Conservation (phyloP, 2,888 invertebrate species). For the Alentia gelatinosa region DNA sequence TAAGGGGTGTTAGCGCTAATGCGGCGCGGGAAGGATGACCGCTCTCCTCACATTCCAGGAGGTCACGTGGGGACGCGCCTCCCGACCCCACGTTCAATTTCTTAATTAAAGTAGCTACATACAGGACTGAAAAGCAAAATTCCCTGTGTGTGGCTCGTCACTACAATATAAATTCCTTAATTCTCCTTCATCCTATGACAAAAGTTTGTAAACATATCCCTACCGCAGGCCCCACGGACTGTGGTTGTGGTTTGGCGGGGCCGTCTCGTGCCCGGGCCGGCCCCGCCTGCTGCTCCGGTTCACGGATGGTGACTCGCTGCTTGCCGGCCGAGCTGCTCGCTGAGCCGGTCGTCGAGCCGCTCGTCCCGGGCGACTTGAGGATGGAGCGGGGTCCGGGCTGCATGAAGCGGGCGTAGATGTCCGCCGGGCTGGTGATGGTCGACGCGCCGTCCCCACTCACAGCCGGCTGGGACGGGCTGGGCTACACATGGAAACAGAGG, state of each 20-base stretch:
- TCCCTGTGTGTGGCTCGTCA: no score
- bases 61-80: no score
- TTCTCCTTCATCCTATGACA: no score
- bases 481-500: background rate
- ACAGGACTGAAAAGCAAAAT: no score
- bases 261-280: background rate
- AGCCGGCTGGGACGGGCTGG: background rate
- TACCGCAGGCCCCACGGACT: background rate
- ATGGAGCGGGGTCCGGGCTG: conserved; percentile 21
- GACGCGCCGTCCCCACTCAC: background rate
- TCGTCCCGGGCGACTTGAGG: background rate
- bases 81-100: no score
- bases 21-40: no score
- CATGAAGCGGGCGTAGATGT: conserved; percentile 16
- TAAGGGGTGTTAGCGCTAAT: no score
- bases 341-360: background rate
- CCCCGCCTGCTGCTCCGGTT: background rate
- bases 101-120: no score
- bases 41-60: no score
- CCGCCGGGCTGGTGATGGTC: conserved; percentile 33
- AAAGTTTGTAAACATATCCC: no score
- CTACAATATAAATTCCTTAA: no score
- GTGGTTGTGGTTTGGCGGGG: background rate
- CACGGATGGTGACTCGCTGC: conserved; percentile 6
- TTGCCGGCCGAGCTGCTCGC: background rate